Evolutionary conservation across 2,113 vertebrate species (phyloP), one percentile per base, ranked within the genome.

Genomic region (Aptenodytes forsteri): DNA sequence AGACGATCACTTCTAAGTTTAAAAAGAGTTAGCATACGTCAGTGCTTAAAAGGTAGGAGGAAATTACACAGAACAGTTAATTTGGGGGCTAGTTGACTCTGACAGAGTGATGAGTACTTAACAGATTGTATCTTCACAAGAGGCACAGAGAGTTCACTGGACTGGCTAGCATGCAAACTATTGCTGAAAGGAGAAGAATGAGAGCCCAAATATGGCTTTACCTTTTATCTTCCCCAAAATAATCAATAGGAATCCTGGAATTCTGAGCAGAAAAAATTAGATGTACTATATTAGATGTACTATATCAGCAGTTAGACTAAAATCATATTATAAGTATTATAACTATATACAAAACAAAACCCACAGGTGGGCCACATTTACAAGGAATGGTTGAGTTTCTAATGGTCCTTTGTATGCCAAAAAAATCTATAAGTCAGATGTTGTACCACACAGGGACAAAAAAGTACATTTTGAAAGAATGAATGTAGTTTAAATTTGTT

Each of bases 61-160:
- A 87, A 91, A 88, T 96, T 46, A 79, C 55, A 77, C 13, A 89
- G 89, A 95, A 36, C 65, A 90, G 80, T 83, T 86, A 93, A 93
- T 89, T 77, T 97, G 95, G 96, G 90, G 86, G 67, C 62, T 95
- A 73, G 65, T 94, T 94, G 93, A 95, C 73, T 87, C 66, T 94
- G 91, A 93, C 83, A 81, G 75, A 93, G 67, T 27, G 47, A 79
- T 80, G 71, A 95, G 46, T 94, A 64, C 72, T 97, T 96, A 91
- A 67, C 79, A 78, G 92, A 80, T 95, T 79, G 72, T 71, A 32
- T 90, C 67, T 97, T 96, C 61, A 61, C 32, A 82, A 78, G 75
- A 47, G 79, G 36, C 30, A 59, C 3, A 49, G 32, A 52, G 47
- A 40, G 36, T 93, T 90, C 38, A 36, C 86, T 73, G 42, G 69